phyloP scores from a whole-genome alignment of 2,888 invertebrate species.

The Baronia brevicornis region DNA sequence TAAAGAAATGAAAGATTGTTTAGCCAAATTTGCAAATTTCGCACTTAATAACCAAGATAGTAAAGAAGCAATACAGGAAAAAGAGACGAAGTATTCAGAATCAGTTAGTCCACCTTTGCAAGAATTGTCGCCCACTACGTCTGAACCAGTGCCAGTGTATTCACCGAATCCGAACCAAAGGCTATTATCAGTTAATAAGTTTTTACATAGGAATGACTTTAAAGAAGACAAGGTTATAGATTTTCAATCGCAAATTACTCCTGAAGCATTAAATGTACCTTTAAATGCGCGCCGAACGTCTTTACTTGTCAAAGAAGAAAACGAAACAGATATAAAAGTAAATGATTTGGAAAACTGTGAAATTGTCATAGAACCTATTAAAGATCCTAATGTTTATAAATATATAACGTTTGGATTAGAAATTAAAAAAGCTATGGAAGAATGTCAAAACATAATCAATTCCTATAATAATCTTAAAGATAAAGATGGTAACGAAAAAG shows the following conservation, averaged over 20 bases:
- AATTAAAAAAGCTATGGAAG: slow-evolving; percentile 67
- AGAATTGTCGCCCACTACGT: slow-evolving; percentile 56
- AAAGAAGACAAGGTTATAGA: slow-evolving; percentile 32
- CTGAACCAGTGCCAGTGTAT: slow-evolving; percentile 48
- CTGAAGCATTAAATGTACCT: slow-evolving; percentile 40
- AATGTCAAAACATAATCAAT: slow-evolving; percentile 64
- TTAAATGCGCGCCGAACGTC: slow-evolving; percentile 43
- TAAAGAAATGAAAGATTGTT: slow-evolving; percentile 59
- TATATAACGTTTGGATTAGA: slow-evolving; percentile 60
- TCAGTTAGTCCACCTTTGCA: slow-evolving; percentile 63
- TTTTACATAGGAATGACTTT: slow-evolving; percentile 29
- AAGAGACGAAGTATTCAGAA: slow-evolving; percentile 43
- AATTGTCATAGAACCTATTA: slow-evolving; percentile 21
- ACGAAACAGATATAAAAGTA: slow-evolving; percentile 22
- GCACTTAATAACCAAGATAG: slow-evolving; percentile 37
- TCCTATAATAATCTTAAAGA: slow-evolving; percentile 50
- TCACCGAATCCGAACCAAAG: slow-evolving; percentile 49
- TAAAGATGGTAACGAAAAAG: slow-evolving; percentile 34
- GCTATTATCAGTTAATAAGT: slow-evolving; percentile 46
- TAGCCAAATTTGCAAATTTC: slow-evolving; percentile 57
- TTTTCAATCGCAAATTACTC: slow-evolving; percentile 30
- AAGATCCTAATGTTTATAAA: slow-evolving; percentile 52
- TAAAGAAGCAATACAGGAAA: slow-evolving; percentile 20
- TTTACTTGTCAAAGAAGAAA: slow-evolving; percentile 32
- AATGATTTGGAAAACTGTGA: slow-evolving; percentile 20